phyloP scores from a whole-genome alignment of 2,888 invertebrate genomes.

The Thysanoteuthis rhombus region DNA sequence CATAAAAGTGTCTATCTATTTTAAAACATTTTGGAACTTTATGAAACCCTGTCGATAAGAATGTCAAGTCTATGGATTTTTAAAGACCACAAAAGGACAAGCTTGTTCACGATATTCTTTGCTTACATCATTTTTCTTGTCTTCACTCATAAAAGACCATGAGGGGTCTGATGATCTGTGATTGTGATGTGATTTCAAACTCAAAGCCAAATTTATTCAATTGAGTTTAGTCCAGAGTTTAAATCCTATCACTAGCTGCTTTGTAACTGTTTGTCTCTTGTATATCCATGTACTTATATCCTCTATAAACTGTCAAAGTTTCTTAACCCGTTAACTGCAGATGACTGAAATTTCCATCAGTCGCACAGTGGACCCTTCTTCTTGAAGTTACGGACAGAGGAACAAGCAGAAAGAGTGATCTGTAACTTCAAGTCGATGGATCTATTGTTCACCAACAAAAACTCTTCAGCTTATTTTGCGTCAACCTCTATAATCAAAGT shows the following conservation, averaged over 20 bases:
- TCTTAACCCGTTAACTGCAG: too few species aligned
- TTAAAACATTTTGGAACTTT: too few species aligned
- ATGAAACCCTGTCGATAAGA: too few species aligned
- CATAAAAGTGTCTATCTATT: too few species aligned
- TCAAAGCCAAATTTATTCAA: background rate
- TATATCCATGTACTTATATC: background rate
- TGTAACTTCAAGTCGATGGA: too few species aligned
- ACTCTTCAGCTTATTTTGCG: too few species aligned
- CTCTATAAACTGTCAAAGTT: background rate
- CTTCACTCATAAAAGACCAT: background rate
- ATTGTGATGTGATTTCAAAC: background rate
- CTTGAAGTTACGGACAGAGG: too few species aligned
- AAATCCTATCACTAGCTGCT: background rate
- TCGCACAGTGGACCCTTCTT: too few species aligned
- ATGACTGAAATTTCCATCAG: too few species aligned
- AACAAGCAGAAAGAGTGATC: too few species aligned
- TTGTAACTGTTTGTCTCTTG: background rate
- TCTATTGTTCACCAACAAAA: too few species aligned
- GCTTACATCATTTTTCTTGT: background rate
- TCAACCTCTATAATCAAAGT: too few species aligned
- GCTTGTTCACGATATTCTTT: background rate
- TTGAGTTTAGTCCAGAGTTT: background rate
- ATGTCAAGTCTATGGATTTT: background rate
- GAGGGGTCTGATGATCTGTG: background rate
- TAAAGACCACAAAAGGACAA: conserved; percentile 12